Conservation (phyloP, 2,888 invertebrate species). For the Nasonia oneida region DNA sequence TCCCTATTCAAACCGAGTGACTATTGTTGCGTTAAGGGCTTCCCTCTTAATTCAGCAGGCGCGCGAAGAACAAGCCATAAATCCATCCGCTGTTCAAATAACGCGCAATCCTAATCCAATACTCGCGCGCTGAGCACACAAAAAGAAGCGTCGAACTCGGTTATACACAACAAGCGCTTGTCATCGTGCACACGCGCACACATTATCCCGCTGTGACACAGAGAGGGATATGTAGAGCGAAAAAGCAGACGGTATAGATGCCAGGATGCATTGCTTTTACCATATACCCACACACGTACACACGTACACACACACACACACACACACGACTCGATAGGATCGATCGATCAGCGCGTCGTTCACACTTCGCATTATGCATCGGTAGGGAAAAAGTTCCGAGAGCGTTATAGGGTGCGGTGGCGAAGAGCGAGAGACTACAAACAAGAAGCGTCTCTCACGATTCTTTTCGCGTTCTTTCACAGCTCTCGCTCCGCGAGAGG, state of each 20-base stretch:
- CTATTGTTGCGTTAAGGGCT: background rate
- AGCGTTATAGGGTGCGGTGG: background rate
- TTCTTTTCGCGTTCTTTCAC: constrained; percentile 25
- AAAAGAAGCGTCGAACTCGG: background rate
- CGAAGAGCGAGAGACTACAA: background rate
- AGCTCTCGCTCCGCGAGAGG: background rate
- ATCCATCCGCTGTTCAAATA: too few relatives aligned
- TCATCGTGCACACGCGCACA: background rate
- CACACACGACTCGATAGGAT: background rate
- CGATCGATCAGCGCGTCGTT: background rate
- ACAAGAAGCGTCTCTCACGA: background rate
- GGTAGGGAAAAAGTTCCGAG: background rate
- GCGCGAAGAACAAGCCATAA: too few relatives aligned
- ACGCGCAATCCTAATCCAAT: background rate
- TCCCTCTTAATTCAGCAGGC: too few relatives aligned
- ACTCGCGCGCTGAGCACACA: background rate
- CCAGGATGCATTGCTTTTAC: background rate
- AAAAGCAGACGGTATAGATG: background rate
- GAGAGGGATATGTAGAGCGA: background rate
- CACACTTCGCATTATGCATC: background rate
- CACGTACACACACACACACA: background rate
- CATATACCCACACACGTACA: background rate
- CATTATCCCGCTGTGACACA: background rate
- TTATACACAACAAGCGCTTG: background rate
- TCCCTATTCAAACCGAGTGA: background rate